These are phyloP conservation scores for Periparus ater DNA, from an alignment of 2,797 vertebrate species.

Conservation along the genomic window DNA sequence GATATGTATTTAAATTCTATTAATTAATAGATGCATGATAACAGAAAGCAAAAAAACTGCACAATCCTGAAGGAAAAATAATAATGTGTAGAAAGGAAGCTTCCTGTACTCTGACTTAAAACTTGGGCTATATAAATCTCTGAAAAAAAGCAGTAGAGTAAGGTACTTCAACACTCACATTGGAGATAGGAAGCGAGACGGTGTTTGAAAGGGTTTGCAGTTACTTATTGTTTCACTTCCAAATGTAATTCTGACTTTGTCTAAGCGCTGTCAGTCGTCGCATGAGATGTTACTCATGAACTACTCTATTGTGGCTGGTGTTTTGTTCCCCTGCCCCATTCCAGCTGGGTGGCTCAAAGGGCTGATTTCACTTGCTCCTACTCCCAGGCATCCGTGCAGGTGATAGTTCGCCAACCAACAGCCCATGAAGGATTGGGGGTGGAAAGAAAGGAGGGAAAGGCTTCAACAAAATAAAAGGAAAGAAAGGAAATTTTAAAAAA, in stretches of 20 bases:
- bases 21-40: neutral
- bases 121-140: neutral
- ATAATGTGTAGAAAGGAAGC: neutral
- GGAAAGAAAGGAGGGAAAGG: slow-evolving; percentile 62
- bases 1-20: neutral
- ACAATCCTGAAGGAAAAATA: neutral
- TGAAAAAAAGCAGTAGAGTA: neutral
- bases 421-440: slow-evolving; percentile 81
- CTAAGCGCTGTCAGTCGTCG: slow-evolving; percentile 39
- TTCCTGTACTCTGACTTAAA: neutral
- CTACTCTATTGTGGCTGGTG: slow-evolving; percentile 55
- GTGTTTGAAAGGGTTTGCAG: neutral
- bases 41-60: neutral
- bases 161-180: neutral
- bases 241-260: slow-evolving; percentile 55
- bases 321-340: slow-evolving; percentile 67
- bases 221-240: slow-evolving; percentile 17
- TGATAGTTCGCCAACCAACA: slow-evolving; percentile 87
- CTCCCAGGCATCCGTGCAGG: slow-evolving; percentile 84
- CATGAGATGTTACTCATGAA: slow-evolving; percentile 68
- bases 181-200: neutral
- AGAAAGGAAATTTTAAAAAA: neutral
- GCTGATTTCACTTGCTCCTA: slow-evolving; percentile 77
- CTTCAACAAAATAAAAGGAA: slow-evolving; percentile 29
- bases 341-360: slow-evolving; percentile 80